Conservation (phyloP, 2,797 vertebrate genomes). For the Molossus alvarezi region DNA sequence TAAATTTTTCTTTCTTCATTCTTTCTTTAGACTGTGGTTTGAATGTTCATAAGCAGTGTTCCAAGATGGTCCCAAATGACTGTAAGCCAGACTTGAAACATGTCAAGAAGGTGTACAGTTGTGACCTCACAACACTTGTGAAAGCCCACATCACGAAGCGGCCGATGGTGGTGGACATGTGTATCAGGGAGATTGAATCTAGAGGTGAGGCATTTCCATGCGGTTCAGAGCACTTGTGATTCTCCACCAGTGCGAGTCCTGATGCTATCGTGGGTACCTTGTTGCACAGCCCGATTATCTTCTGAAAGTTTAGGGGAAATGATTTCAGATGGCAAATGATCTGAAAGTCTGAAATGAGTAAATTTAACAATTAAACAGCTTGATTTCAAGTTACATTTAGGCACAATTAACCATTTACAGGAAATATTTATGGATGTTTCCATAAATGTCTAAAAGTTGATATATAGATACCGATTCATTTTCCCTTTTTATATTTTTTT, state of each 20-base stretch:
- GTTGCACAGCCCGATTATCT: slow-evolving; percentile 19
- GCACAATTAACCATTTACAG: neutral
- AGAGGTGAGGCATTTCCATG: slow-evolving; percentile 93
- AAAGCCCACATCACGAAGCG: slow-evolving; percentile 97
- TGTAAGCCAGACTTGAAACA: slow-evolving; percentile 99
- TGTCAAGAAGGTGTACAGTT: slow-evolving; percentile 99
- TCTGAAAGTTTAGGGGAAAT: slow-evolving; percentile 55
- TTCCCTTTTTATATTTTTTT: slow-evolving; percentile 53
- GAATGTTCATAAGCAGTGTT: slow-evolving; percentile 99
- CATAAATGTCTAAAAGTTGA: slow-evolving; percentile 30
- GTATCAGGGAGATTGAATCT: slow-evolving; percentile 99
- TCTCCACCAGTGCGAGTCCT: slow-evolving; percentile 69
- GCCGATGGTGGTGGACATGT: slow-evolving; percentile 99
- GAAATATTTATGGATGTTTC: slow-evolving; percentile 34
- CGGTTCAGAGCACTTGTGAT: slow-evolving; percentile 64
- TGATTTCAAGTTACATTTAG: slow-evolving; percentile 26
- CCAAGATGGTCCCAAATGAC: slow-evolving; percentile 97
- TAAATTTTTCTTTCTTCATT: slow-evolving; percentile 72
- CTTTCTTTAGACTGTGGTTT: slow-evolving; percentile 95
- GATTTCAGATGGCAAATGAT: slow-evolving; percentile 75
- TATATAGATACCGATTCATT: neutral
- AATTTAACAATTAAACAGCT: slow-evolving; percentile 56
- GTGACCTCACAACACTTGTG: slow-evolving; percentile 98
- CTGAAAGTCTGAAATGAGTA: slow-evolving; percentile 72
- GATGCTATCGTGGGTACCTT: slow-evolving; percentile 61